A percentile compares a stretch with the other conserved stretches of the same genome.
phyloP scores from a whole-genome alignment of 2,797 vertebrate genomes.

The Onychomys torridus region DNA sequence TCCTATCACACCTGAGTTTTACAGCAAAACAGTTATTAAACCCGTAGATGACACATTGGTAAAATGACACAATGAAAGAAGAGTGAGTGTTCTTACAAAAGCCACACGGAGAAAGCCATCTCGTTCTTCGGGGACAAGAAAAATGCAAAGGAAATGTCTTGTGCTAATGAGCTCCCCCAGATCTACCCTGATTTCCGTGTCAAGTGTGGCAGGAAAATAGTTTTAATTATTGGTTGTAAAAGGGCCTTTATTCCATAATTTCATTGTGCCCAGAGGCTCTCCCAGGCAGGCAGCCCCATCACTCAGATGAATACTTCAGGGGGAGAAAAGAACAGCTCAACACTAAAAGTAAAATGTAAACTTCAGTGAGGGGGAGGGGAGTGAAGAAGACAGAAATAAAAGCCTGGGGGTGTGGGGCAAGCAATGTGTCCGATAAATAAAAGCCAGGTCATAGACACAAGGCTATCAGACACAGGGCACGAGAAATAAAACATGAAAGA shows the following conservation, averaged over 20 bases:
- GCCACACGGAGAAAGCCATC: neutral
- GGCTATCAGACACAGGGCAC: neutral
- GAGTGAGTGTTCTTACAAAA: neutral
- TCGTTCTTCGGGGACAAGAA: neutral
- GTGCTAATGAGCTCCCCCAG: neutral
- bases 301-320: neutral
- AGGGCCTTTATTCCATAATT: neutral
- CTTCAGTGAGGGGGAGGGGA: neutral
- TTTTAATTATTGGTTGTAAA: neutral
- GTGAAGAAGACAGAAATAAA: neutral
- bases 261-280: neutral
- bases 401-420: neutral
- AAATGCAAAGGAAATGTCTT: neutral
- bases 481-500: neutral
- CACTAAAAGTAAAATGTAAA: neutral
- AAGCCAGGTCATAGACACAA: neutral
- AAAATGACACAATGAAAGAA: neutral
- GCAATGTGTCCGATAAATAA: neutral
- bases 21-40: neutral
- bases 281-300: neutral
- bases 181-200: neutral
- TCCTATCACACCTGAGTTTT: neutral
- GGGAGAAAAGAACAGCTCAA: neutral
- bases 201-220: neutral
- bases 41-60: neutral